Evolutionary conservation across 2,888 invertebrate species (phyloP).

Genomic region (Eristalis tenax): DNA sequence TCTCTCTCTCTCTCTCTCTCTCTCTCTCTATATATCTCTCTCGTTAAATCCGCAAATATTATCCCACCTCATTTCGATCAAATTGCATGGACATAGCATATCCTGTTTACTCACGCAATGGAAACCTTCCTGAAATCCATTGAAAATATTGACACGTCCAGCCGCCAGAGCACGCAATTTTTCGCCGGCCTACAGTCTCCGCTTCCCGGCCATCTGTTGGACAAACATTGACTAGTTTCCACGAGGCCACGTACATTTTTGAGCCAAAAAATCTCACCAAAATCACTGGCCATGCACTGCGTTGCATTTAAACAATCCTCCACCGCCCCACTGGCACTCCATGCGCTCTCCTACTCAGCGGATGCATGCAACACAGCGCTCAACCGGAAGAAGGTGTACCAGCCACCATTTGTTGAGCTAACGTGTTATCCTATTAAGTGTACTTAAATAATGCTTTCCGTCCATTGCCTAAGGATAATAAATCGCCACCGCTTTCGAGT

Average conservation of each 20-base stretch:
- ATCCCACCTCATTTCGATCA: slow-evolving; percentile 6
- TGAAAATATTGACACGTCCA: slow-evolving; percentile 9
- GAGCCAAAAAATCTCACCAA: not conserved
- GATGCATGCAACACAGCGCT: not conserved
- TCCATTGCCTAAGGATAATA: slow-evolving; percentile 22
- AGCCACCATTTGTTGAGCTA: slow-evolving; percentile 23
- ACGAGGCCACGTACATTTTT: not conserved
- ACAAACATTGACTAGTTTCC: not conserved
- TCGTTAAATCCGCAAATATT: not conserved
- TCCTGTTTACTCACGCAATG: not conserved
- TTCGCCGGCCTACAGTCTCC: not conserved
- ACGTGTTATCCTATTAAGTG: slow-evolving; percentile 29
- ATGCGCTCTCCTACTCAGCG: not conserved
- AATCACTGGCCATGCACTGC: not conserved
- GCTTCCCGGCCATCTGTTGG: not conserved
- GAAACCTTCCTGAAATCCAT: not conserved
- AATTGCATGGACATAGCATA: not conserved
- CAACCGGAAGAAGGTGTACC: slow-evolving; percentile 5
- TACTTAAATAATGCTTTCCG: not conserved
- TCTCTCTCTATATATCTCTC: not conserved
- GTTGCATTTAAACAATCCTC: not conserved
- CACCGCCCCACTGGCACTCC: not conserved
- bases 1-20: not conserved
- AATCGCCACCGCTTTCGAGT: not conserved
- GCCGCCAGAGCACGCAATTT: not conserved